A percentile compares a stretch with the other conserved stretches of the same genome.
These are phyloP conservation scores for Ciconia maguari DNA, from an alignment of 2,113 vertebrate genomes.

Conservation along the genomic window DNA sequence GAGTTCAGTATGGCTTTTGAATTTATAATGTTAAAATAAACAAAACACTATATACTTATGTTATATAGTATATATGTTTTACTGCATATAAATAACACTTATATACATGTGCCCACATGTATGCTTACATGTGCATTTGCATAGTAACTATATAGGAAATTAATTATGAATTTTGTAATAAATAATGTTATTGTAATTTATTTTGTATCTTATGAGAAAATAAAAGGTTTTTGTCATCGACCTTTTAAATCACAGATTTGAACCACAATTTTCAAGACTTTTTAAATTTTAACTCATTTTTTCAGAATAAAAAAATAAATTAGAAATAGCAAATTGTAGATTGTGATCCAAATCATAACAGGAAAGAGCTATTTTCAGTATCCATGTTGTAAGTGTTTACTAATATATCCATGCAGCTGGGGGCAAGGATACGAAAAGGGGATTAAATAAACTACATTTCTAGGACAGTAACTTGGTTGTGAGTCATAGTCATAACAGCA, in stretches of 20 bases:
- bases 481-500: constrained; percentile 8
- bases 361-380: constrained; percentile 3
- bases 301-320: background rate
- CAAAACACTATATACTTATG: background rate
- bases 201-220: background rate
- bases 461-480: background rate
- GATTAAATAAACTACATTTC: background rate
- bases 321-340: background rate
- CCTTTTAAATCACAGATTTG: background rate
- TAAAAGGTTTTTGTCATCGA: background rate
- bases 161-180: background rate
- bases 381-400: constrained; percentile 27
- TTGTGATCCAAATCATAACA: constrained; percentile 25
- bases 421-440: background rate
- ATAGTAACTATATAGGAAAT: background rate
- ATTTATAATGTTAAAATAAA: background rate
- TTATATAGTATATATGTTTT: background rate
- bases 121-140: background rate
- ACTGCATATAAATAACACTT: background rate
- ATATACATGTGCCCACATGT: background rate
- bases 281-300: background rate
- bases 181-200: background rate
- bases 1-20: background rate
- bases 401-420: constrained; percentile 6
- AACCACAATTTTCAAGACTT: background rate